Conservation (phyloP, 2,888 invertebrate genomes). For the Spodoptera exigua region DNA sequence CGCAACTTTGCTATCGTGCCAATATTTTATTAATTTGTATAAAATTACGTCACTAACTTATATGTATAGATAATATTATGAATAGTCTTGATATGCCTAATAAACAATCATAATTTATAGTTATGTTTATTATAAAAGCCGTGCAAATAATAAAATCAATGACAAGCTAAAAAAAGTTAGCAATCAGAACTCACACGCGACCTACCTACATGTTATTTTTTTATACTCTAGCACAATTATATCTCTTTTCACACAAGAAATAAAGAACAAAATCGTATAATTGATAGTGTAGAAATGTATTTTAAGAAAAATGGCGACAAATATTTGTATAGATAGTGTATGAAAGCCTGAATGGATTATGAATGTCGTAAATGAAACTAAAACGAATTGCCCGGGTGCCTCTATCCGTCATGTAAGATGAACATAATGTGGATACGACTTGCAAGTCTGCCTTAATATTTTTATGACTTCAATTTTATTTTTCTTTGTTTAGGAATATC, state of each 20-base stretch:
- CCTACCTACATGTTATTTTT: background rate
- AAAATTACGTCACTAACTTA: too few species aligned
- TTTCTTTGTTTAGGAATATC: too few species aligned
- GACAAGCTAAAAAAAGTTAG: too few species aligned
- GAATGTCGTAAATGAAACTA: slow-evolving; percentile 80
- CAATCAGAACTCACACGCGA: too few species aligned
- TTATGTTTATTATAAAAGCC: slow-evolving; percentile 2
- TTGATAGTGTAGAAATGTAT: slow-evolving; percentile 24
- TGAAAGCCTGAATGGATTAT: slow-evolving; percentile 78
- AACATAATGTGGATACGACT: slow-evolving; percentile 62
- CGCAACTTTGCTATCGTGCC: too few species aligned
- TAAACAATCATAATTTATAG: slow-evolving; percentile 14
- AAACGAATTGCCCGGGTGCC: slow-evolving; percentile 77
- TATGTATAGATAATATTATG: too few species aligned
- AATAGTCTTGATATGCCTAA: too few species aligned
- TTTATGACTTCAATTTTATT: background rate
- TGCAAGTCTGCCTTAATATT: background rate
- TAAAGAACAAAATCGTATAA: slow-evolving; percentile 25
- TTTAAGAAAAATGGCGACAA: slow-evolving; percentile 43
- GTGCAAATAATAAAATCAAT: too few species aligned
- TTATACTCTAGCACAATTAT: background rate
- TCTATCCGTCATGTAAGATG: slow-evolving; percentile 74
- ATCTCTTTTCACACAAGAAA: background rate
- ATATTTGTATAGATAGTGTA: slow-evolving; percentile 53
- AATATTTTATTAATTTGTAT: too few species aligned